Evolutionary conservation across 2,113 vertebrate species (phyloP).

Genomic region (Mobula birostris): DNA sequence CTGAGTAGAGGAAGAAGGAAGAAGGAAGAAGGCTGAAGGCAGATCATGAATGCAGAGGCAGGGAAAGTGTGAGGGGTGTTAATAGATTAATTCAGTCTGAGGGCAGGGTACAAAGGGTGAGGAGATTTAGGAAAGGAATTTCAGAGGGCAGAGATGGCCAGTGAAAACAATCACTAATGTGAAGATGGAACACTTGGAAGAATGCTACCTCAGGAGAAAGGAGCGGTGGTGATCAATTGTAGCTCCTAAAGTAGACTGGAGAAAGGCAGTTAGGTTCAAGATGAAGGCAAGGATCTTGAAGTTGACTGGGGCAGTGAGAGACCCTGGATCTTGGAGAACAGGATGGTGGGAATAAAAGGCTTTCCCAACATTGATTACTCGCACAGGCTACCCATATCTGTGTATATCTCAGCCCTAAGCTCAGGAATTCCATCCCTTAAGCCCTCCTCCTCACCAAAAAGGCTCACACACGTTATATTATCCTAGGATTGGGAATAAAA

Average conservation of each 20-base stretch:
- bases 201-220: neutral
- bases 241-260: neutral
- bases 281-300: neutral
- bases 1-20: neutral
- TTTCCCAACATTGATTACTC: neutral
- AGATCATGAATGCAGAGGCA: neutral
- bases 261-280: neutral
- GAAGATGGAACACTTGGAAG: neutral
- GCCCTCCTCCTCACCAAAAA: no score
- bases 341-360: neutral
- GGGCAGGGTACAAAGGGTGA: neutral
- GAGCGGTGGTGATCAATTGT: neutral
- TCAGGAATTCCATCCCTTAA: neutral
- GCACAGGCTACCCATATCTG: neutral
- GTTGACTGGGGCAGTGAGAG: neutral
- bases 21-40: neutral
- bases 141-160: neutral
- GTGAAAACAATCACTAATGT: neutral
- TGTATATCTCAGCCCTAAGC: neutral
- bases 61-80: neutral
- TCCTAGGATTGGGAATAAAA: no score
- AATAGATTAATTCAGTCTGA: neutral
- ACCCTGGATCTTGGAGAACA: neutral
- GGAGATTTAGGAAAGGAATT: neutral
- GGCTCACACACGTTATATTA: no score